Evolutionary conservation across 1,140 invertebrate genomes (phyloP), one percentile per base, ranked within the genome.

Genomic region (Dufourea novaeangliae): DNA sequence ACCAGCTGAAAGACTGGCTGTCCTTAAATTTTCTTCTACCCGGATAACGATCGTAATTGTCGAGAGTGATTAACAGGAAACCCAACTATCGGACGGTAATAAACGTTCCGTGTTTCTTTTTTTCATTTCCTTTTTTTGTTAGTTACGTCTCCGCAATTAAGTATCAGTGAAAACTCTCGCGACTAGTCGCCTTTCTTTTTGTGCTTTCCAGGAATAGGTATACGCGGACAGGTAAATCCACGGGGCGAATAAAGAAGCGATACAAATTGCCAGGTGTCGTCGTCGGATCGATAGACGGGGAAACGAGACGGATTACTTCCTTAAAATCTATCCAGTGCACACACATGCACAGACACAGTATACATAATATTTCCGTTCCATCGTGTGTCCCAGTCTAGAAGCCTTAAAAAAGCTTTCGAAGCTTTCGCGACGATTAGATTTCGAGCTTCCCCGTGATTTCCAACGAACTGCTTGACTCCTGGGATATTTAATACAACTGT

Each of bases 401-500:
- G 54, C 32, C 22, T 52, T 32, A 61, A 59, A 76, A 54, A 46
- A 39, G 22, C 73, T 50, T 67, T 74, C 25, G 8, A 56, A 11
- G 2, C 52, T 27, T 10, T 56, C 61, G 6, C 71, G 20, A 56
- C 71, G 27, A 50, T 69, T 50, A 10, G n/a, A n/a, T 5, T 57
- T 50, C 64, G 22, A 61, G 32, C 52, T 46, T 50, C 39, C n/a
- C 57, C 7, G 34, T 12, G 52, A 57, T 59, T 37, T 10, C 14
- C 27, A n/a, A n/a, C 10, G 66, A n/a, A 68, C 63, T 8, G 7
- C 50, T 66, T 20, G 12, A 59, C 22, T 8, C n/a, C 44, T 4
- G 5, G 20, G 34, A 68, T 75, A 75, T 75, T 68, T 67, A 27
- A 74, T 57, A 59, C n/a, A 75, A 34, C 17, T 2, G 10, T 34